These are phyloP conservation scores for Dipus sagitta DNA, from an alignment of 2,797 vertebrate genomes.

Conservation along the genomic window DNA sequence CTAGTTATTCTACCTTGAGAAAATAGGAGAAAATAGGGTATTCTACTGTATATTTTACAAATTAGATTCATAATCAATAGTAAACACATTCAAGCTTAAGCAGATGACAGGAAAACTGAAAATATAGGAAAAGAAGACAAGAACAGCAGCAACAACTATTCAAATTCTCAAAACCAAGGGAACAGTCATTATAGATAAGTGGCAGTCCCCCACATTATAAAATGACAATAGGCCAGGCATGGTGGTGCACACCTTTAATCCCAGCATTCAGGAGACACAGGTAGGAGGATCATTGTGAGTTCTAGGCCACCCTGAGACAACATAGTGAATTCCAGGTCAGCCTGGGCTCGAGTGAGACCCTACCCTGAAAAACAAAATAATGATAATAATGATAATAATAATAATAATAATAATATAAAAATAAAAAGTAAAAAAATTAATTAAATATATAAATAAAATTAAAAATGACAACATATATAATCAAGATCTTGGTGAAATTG, in stretches of 20 bases:
- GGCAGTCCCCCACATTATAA: constrained; percentile 36
- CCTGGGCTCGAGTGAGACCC: too few relatives aligned
- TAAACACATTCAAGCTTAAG: constrained; percentile 25
- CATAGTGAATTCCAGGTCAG: too few relatives aligned
- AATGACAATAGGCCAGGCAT: too few relatives aligned
- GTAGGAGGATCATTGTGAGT: too few relatives aligned
- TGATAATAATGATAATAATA: too few relatives aligned
- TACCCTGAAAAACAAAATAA: too few relatives aligned
- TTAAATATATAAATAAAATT: too few relatives aligned
- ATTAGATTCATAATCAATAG: constrained; percentile 35
- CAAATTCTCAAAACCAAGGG: constrained; percentile 42
- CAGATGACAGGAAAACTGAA: constrained; percentile 5
- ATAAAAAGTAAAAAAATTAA: too few relatives aligned
- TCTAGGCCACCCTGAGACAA: too few relatives aligned
- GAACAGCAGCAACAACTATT: neutral
- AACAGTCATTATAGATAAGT: constrained; percentile 10
- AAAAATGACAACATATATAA: neutral
- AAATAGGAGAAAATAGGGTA: neutral
- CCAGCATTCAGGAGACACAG: too few relatives aligned
- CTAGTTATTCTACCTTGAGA: constrained; percentile 18
- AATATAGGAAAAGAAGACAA: constrained; percentile 17
- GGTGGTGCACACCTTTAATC: too few relatives aligned
- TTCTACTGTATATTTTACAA: constrained; percentile 14
- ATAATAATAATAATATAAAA: too few relatives aligned
- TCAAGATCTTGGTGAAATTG: constrained; percentile 19